A percentile compares a stretch with the other conserved stretches of the same genome.
phyloP scores from a whole-genome alignment of 2,797 vertebrate genomes.

The Dicrostonyx torquatus region DNA sequence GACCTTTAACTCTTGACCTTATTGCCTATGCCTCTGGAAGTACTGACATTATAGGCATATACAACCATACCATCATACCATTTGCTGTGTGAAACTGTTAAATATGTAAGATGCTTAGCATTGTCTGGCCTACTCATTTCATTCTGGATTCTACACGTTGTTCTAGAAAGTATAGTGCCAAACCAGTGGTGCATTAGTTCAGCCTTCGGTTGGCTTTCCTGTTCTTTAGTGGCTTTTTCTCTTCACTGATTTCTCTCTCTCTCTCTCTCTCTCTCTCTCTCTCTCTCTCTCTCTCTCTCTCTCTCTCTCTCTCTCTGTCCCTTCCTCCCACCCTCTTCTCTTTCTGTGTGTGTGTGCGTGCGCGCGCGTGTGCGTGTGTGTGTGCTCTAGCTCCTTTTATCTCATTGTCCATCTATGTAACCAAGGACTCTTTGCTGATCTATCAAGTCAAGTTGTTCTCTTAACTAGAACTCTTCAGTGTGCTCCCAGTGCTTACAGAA shows the following conservation, averaged over 20 bases:
- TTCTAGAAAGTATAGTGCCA: neutral
- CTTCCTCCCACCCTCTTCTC: neutral
- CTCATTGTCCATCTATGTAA: neutral
- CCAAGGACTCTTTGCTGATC: neutral
- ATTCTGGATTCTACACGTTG: neutral
- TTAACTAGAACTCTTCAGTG: neutral
- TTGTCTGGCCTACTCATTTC: neutral
- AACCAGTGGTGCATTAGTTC: neutral
- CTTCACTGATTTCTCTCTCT: neutral
- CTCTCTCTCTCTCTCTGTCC: neutral
- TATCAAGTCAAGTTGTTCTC: neutral
- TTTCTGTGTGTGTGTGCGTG: too few relatives aligned
- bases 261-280: neutral
- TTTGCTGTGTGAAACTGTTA: neutral
- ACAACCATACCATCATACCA: neutral
- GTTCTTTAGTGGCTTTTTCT: neutral
- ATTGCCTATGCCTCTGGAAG: neutral
- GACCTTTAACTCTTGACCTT: neutral
- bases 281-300: neutral
- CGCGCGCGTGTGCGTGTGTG: neutral
- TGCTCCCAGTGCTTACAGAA: neutral
- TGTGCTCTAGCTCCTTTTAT: neutral
- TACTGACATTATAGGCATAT: neutral
- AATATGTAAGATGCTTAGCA: neutral
- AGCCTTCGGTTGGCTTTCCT: neutral